Conservation (phyloP, 2,797 vertebrate species). For the Fratercula arctica region DNA sequence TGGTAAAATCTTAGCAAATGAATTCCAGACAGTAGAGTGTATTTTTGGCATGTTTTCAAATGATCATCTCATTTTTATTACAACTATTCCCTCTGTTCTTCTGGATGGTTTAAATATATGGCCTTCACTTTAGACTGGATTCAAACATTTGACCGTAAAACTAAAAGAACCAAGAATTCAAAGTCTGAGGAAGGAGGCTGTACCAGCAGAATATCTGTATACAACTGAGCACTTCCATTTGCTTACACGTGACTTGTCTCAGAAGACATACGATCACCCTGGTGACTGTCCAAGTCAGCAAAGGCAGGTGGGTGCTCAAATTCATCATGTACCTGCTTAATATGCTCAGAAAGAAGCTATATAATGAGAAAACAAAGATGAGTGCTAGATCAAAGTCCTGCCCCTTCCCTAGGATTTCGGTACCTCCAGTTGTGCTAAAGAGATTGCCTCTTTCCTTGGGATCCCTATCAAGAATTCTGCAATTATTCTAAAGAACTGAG, state of each 20-base stretch:
- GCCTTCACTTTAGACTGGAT: neutral
- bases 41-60: constrained; percentile 33
- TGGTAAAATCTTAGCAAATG: constrained; percentile 6
- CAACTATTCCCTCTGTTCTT: neutral
- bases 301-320: neutral
- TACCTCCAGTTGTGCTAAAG: neutral
- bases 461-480: neutral
- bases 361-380: neutral
- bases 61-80: neutral
- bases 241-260: neutral
- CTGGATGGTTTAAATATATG: neutral
- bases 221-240: neutral
- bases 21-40: constrained; percentile 7
- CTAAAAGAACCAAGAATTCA: neutral
- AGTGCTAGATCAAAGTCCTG: neutral
- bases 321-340: neutral
- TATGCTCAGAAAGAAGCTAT: neutral
- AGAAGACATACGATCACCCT: neutral
- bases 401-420: neutral
- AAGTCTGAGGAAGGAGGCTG: neutral
- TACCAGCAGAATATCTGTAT: neutral
- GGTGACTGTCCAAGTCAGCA: neutral
- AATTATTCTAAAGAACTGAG: neutral
- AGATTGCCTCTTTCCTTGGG: neutral
- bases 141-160: neutral